Conservation (phyloP, 2,113 vertebrate species). For the Tautogolabrus adspersus region DNA sequence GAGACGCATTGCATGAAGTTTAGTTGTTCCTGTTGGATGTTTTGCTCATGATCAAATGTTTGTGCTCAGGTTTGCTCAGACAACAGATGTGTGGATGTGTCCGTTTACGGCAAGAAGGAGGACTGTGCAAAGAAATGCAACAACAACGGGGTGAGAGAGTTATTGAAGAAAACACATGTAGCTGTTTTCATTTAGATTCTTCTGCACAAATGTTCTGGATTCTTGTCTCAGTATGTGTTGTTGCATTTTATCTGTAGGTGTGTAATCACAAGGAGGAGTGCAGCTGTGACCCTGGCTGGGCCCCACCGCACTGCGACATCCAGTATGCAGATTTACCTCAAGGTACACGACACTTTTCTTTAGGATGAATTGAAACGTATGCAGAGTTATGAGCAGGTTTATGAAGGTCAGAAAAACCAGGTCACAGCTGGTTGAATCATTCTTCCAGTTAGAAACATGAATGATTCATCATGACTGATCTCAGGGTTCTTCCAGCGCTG, state of each 20-base stretch:
- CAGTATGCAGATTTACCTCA: slow-evolving; percentile 48
- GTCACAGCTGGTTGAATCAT: slow-evolving; percentile 30
- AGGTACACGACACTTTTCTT: slow-evolving; percentile 72
- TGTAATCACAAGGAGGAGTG: slow-evolving; percentile 90
- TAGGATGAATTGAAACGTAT: neutral
- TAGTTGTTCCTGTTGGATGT: accelerated
- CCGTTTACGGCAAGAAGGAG: slow-evolving; percentile 81
- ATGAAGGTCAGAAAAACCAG: neutral
- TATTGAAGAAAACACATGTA: too few species aligned
- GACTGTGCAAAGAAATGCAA: slow-evolving; percentile 89
- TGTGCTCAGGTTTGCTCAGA: slow-evolving; percentile 87
- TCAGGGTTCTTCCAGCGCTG: neutral
- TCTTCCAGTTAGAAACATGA: slow-evolving; percentile 17
- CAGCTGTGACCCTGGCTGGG: slow-evolving; percentile 89
- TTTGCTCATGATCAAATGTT: neutral
- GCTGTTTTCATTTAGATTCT: neutral
- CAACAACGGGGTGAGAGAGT: slow-evolving; percentile 83
- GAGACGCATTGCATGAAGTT: neutral
- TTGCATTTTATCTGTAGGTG: slow-evolving; percentile 77
- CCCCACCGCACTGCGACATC: slow-evolving; percentile 84
- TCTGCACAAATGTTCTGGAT: neutral
- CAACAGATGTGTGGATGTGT: slow-evolving; percentile 84
- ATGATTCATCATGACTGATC: slow-evolving; percentile 38
- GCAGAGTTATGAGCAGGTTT: neutral
- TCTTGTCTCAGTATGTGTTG: neutral